Evolutionary conservation across 92 coral and sea anemone genomes (phyloP).

Genomic region (Parazoanthus swiftii): DNA sequence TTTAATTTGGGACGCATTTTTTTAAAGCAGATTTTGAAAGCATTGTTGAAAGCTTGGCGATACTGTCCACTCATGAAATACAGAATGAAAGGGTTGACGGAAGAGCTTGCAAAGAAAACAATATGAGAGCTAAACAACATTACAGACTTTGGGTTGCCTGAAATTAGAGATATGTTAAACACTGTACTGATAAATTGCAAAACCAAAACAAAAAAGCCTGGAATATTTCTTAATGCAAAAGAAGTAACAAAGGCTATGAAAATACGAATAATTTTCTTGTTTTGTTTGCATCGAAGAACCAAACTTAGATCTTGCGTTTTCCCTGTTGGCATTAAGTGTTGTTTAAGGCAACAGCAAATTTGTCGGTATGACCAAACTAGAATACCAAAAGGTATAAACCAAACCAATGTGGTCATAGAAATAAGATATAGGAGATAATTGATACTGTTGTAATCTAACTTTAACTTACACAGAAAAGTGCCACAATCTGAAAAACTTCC

Average conservation of each 20-base stretch:
- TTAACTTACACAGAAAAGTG: not conserved
- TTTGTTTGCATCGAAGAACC: conserved; percentile 33
- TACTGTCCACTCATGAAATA: conserved; percentile 36
- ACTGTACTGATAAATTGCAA: not conserved
- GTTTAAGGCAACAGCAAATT: conserved; percentile 10
- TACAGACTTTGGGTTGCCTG: not conserved
- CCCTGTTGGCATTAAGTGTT: conserved; percentile 8
- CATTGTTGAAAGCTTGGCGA: conserved; percentile 18
- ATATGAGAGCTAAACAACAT: not conserved
- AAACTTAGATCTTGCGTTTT: not conserved
- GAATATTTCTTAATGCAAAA: conserved; percentile 3
- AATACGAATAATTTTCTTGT: conserved; percentile 32
- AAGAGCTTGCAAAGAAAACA: not conserved
- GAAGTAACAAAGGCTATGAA: conserved; percentile 1
- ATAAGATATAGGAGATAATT: not conserved
- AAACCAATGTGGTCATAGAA: not conserved
- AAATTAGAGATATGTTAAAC: not conserved
- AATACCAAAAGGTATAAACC: not conserved
- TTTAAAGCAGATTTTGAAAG: not conserved
- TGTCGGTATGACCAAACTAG: conserved; percentile 25
- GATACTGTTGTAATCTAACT: not conserved
- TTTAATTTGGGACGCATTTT: not conserved
- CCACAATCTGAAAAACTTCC: not conserved
- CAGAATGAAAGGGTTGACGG: conserved; percentile 19
- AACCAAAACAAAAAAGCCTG: not conserved